These are phyloP conservation scores for Stigmatopora nigra DNA, from an alignment of 2,113 vertebrate genomes.

Conservation along the genomic window DNA sequence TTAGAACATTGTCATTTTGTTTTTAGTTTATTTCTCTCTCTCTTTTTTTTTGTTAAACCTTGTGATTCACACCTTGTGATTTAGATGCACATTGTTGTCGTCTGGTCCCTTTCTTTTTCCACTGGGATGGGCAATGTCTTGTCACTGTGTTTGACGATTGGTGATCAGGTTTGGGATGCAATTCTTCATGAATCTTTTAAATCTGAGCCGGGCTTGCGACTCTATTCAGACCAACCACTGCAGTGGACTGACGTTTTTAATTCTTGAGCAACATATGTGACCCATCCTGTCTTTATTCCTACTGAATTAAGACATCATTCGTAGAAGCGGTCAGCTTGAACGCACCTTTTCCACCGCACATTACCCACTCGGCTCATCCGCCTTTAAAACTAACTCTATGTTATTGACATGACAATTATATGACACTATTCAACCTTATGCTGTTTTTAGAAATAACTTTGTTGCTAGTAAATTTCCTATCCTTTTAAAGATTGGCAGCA, in stretches of 20 bases:
- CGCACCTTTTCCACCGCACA: not conserved
- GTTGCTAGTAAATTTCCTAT: too few relatives aligned
- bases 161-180: conserved; percentile 65
- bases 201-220: conserved; percentile 76
- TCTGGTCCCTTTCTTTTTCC: conserved; percentile 77
- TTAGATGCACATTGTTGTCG: conserved; percentile 84
- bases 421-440: too few relatives aligned
- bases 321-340: not conserved
- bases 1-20: conserved; percentile 71
- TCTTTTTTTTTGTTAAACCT: conserved; percentile 42
- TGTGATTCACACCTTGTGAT: conserved; percentile 76
- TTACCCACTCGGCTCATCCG: not conserved
- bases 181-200: conserved; percentile 55
- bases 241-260: conserved; percentile 49
- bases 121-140: conserved; percentile 88
- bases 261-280: not conserved
- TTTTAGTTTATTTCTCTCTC: conserved; percentile 51
- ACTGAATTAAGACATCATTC: not conserved
- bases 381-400: not conserved
- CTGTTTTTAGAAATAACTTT: too few relatives aligned
- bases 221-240: conserved; percentile 52
- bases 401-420: too few relatives aligned
- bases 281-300: not conserved
- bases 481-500: too few relatives aligned
- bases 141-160: conserved; percentile 77